A percentile compares a stretch with the other conserved stretches of the same genome.
Conservation (phyloP, 2,888 invertebrate species). For the Ectemnius continuus region DNA sequence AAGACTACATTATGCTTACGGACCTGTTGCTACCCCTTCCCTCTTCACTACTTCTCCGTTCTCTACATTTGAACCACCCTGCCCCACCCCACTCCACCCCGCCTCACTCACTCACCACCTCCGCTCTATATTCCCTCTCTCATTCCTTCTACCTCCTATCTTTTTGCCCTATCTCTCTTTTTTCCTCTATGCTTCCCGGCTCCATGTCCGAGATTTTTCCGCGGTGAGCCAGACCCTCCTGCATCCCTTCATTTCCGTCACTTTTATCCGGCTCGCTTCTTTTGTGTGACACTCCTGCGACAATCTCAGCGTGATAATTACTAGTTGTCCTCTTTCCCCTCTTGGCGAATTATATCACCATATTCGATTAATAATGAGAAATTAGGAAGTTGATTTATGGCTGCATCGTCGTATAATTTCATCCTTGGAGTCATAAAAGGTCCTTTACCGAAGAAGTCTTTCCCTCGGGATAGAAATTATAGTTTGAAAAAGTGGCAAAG, state of each 20-base stretch:
- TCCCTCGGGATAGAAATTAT: too few species aligned
- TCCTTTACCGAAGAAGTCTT: too few species aligned
- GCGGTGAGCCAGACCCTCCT: neutral
- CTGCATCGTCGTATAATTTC: too few species aligned
- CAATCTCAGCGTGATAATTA: too few species aligned
- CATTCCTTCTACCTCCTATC: constrained; percentile 28
- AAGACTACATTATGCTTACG: constrained; percentile 67
- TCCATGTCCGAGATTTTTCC: neutral
- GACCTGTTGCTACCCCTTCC: constrained; percentile 72
- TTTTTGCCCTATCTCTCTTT: neutral
- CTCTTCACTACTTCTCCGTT: constrained; percentile 32
- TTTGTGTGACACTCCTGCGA: neutral
- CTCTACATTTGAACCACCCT: constrained; percentile 43
- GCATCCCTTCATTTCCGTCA: neutral
- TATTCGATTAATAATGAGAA: too few species aligned
- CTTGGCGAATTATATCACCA: too few species aligned
- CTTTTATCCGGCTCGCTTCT: neutral
- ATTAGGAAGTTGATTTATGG: too few species aligned
- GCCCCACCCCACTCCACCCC: constrained; percentile 46
- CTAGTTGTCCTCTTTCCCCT: too few species aligned
- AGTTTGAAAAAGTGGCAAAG: too few species aligned
- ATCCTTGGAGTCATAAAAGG: too few species aligned
- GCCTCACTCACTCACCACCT: constrained; percentile 28
- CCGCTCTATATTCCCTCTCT: constrained; percentile 26
- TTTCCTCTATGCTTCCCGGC: neutral